Base-by-base conservation (phyloP, 2,888 invertebrate species). In the Andrena minutula region DNA sequence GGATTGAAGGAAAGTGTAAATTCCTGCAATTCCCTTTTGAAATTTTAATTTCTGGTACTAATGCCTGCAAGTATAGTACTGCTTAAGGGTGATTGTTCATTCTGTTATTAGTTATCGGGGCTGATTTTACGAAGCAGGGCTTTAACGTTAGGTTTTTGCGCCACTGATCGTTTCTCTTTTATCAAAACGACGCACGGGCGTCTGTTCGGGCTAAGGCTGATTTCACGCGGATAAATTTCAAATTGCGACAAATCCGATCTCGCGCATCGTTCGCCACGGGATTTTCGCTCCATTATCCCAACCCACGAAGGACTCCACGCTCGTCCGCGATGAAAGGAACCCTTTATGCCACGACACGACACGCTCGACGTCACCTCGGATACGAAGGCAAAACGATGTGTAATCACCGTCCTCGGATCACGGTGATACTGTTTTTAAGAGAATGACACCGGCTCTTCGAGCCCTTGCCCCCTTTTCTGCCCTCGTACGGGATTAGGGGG, bases 211-310 rank as follows among this genome's bases (percentile, higher is more conserved):
- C 20, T 41, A 41, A 30, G 83, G 75, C 83, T 88, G 90, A 92
- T 93, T 93, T 93, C 88, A 93, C 91, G 92, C 91, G 90, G 93
- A 93, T 94, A 90, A 82, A 91, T 93, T 93, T 93, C 92, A 92
- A 92, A 93, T 93, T 91, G 88, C 73, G 70, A 77, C 87, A 92
- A 93, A 93, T 93, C 93, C 92, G 83, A 93, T 93, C 90, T 92
- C 89, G 90, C 87, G 91, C 92, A 88, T 89, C 89, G 91, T 87
- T 91, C 91, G 86, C 86, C 84, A 83, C 83, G 74, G 30, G 86
- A 89, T 88, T 88, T 87, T 74, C 77, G 51, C 16, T 83, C 76
- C 71, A 85, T 86, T 84, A 86, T 86, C 51, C 78, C 10, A 53
- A n/a, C 28, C 41, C 63, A 61, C 74, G 28, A 8, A 56, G 69